These are phyloP conservation scores for Betta splendens DNA, from an alignment of 2,797 vertebrate species.

Conservation along the genomic window DNA sequence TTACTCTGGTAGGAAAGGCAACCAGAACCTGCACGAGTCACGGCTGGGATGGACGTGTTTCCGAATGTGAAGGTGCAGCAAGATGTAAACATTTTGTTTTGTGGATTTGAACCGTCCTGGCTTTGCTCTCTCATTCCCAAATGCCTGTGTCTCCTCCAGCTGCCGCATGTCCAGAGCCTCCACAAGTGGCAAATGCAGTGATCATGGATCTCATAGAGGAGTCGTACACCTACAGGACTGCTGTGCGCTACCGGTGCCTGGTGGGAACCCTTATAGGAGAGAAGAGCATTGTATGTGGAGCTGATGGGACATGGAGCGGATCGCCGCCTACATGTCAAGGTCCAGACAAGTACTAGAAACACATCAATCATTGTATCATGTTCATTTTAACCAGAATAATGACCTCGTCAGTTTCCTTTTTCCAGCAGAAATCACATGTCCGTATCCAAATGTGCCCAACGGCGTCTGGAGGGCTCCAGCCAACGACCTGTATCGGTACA, in stretches of 20 bases:
- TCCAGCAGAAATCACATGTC: constrained; percentile 64
- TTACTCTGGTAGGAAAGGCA: constrained; percentile 55
- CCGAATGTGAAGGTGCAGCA: constrained; percentile 72
- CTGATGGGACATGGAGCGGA: constrained; percentile 73
- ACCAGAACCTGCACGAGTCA: constrained; percentile 58
- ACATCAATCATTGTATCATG: too few species aligned
- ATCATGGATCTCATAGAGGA: neutral
- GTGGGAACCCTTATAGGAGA: constrained; percentile 62
- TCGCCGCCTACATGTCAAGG: constrained; percentile 72
- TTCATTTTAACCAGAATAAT: neutral
- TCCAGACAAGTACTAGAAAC: constrained; percentile 5
- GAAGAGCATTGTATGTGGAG: constrained; percentile 66
- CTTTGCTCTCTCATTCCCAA: neutral
- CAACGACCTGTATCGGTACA: neutral
- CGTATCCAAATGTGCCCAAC: constrained; percentile 32
- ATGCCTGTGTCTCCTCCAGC: constrained; percentile 34
- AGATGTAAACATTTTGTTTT: neutral
- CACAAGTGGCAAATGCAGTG: constrained; percentile 26
- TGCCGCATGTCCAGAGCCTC: constrained; percentile 43
- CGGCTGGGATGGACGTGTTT: constrained; percentile 75
- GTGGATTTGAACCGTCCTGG: neutral
- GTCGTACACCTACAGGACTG: constrained; percentile 40
- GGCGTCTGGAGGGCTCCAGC: constrained; percentile 33
- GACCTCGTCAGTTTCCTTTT: neutral
- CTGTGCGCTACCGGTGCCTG: constrained; percentile 61